phyloP scores from a whole-genome alignment of 1,140 invertebrate genomes.

The Tetranychus cinnabarinus region DNA sequence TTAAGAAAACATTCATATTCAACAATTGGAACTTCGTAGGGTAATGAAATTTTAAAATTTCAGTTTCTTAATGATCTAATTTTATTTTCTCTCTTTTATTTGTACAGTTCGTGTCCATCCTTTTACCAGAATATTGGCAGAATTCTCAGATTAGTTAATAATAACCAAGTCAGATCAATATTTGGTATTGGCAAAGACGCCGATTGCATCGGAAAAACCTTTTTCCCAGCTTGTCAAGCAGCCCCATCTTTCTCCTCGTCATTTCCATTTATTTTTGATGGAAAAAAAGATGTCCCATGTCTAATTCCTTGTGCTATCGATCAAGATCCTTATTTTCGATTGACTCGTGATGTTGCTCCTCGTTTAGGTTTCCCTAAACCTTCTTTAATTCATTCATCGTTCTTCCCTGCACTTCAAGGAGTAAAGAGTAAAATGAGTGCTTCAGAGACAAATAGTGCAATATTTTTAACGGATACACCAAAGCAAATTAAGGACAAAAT shows the following conservation, averaged over 20 bases:
- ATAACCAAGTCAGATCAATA: constrained; percentile 73
- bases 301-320: constrained; percentile 97
- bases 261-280: constrained; percentile 82
- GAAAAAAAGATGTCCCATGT: constrained; percentile 54
- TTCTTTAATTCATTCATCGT: constrained; percentile 74
- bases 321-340: constrained; percentile 97
- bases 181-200: constrained; percentile 83
- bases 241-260: constrained; percentile 76
- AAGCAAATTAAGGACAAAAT: constrained; percentile 96
- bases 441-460: constrained; percentile 74
- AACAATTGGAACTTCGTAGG: constrained; percentile 83
- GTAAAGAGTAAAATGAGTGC: constrained; percentile 96
- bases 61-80: not conserved
- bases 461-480: constrained; percentile 79
- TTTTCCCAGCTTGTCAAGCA: constrained; percentile 87
- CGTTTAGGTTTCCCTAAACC: constrained; percentile 67
- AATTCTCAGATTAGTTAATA: constrained; percentile 55
- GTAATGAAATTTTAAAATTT: constrained; percentile 24
- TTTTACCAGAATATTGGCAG: constrained; percentile 80
- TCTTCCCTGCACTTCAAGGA: constrained; percentile 88
- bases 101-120: constrained; percentile 43
- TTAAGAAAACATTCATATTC: constrained; percentile 92
- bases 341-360: constrained; percentile 90
- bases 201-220: constrained; percentile 78
- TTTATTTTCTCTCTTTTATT: constrained; percentile 3